Evolutionary conservation across 1,140 invertebrate genomes (phyloP), one percentile per base, ranked within the genome.

Genomic region (Apis cerana): DNA sequence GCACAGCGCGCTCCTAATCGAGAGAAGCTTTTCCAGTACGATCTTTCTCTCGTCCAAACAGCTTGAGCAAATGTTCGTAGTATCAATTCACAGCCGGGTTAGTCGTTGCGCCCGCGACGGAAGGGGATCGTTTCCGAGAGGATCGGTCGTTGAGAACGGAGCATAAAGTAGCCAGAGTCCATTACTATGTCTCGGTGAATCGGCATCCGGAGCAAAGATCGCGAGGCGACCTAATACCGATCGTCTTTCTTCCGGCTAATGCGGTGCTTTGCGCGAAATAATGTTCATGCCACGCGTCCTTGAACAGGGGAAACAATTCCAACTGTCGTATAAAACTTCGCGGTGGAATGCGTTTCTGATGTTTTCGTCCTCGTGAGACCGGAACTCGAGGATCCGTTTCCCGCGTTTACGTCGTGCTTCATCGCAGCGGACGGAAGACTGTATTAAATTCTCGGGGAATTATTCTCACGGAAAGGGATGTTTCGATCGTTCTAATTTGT

Each of bases 141-240:
- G 75, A 86, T 87, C 80, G 84, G 54, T 17, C 72, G 85, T 27
- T 69, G 68, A 61, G 72, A 80, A 74, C 68, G 59, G 58, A 72
- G 72, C 86, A 87, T 87, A 86, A 87, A 87, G 72, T 75, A 87
- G 70, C 85, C 76, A 13, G 23, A 79, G 67, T 87, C 86, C 86
- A 86, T 87, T 87, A 87, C 81, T 87, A 72, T 75, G 81, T 82
- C 85, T 75, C 69, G 62, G 65, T 87, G 69, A 84, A 87, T 87
- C 85, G 85, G 86, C 61, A 84, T 82, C 68, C 67, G 56, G 72
- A 58, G 71, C 61, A 83, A 83, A 83, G 86, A 84, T 87, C 76
- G 85, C 65, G 69, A 59, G 68, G 76, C 85, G 86, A 87, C 85
- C 81, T 83, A 87, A 87, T 87, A 77, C 86, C 67, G 48, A 74